Evolutionary conservation across 2,888 invertebrate species (phyloP).

Genomic region (Drosophila pseudotalamancana): DNA sequence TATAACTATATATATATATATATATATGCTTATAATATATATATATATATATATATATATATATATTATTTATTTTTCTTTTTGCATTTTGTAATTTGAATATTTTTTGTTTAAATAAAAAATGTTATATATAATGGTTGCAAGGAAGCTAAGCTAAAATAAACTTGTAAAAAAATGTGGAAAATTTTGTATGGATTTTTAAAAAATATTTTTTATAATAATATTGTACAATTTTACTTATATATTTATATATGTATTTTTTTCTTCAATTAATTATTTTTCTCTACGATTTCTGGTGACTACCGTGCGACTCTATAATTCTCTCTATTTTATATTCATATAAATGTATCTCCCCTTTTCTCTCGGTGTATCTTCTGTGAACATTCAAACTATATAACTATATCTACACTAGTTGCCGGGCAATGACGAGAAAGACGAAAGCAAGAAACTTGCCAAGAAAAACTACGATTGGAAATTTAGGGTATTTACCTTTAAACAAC

Average conservation of each 20-base stretch:
- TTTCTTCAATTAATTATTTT: conserved; percentile 40
- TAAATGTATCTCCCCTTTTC: conserved; percentile 9
- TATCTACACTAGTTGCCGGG: conserved; percentile 80
- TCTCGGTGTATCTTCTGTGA: conserved; percentile 22
- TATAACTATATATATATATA: conserved; percentile 10
- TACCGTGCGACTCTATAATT: conserved; percentile 27
- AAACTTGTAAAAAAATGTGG: conserved; percentile 63
- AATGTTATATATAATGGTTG: conserved; percentile 39
- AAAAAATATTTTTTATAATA: conserved; percentile 10
- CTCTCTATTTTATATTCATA: conserved; percentile 13
- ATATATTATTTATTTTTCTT: conserved; percentile 24
- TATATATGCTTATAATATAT: conserved; percentile 8
- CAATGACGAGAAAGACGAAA: conserved; percentile 82
- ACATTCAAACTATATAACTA: conserved; percentile 30
- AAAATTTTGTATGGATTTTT: conserved; percentile 39
- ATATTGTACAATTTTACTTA: conserved; percentile 30
- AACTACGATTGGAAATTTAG: conserved; percentile 86
- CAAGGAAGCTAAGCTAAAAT: conserved; percentile 67
- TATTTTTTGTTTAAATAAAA: conserved; percentile 16
- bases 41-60: conserved; percentile 13
- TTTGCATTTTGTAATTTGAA: conserved; percentile 62
- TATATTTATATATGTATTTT: conserved; percentile 34
- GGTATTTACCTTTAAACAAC: conserved; percentile 83
- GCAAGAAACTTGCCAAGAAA: conserved; percentile 83
- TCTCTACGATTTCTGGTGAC: conserved; percentile 24